Base-by-base conservation (phyloP, 2,113 vertebrate genomes). In the Pao palembangensis region DNA sequence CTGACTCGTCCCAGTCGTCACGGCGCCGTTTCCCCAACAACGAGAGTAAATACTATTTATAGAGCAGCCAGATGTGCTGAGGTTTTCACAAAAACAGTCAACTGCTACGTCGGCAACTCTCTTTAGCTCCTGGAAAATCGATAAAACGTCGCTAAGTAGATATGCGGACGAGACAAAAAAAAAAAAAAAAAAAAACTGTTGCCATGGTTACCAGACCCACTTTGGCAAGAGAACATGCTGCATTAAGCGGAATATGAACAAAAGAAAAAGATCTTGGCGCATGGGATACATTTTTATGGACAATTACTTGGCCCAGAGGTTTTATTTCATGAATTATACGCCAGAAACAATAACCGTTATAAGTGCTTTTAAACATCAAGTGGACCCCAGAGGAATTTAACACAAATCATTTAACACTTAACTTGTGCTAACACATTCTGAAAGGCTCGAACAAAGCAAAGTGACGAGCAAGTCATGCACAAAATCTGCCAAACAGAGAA, bases 41-140 rank as follows among this genome's bases (percentile, higher is more conserved):
- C 64, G 34, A 25, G 41, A 61, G 61, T 28, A 58, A 73, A 78
- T 64, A 50, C 17, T 78, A 63, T 76, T 62, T 58, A 58, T 57
- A 73, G 41, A 77, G 25, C 67, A 69, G 44, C 19, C 52, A 43
- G 81, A 73, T 76, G 63, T 84, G 81, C 82, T 85, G 79, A 84
- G 68, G 77, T 70, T 77, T 70, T 47, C 74, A 78, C 64, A 81
- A 76, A 76, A 61, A 58, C 51, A 71, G 69, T 65, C 56, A 75
- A 81, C 77, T 76, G 79, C 79, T 82, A 70, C 61, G 51, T 85
- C 62, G 38, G 75, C 85, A 83, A 83, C 55, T 82, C 34, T 38
- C 73, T 79, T 53, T 67, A 59, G 76, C 71, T 50, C 57, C 70
- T 62, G 75, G 65, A 69, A 76, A 85, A 85, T 86, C 54, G 53